Evolutionary conservation across 2,888 invertebrate species (phyloP).

Genomic region (Germaria angustata): DNA sequence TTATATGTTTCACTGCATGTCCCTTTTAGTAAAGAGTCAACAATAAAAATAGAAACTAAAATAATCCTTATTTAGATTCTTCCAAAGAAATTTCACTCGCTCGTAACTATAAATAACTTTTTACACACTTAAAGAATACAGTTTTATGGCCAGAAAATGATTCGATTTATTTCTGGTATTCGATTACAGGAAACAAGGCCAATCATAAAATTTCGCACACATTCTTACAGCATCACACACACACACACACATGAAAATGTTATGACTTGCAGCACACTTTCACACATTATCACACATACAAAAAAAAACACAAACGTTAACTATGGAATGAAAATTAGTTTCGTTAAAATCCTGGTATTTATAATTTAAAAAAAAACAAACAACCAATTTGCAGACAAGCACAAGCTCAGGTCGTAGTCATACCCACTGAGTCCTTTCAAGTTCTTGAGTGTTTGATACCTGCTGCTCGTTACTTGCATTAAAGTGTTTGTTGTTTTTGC

Average conservation of each 20-base stretch:
- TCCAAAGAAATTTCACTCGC: too few relatives aligned
- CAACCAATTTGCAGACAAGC: conserved; percentile 9
- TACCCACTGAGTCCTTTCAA: conserved; percentile 9
- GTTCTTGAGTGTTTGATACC: conserved; percentile 45
- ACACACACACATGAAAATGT: conserved; percentile 19
- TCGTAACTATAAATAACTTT: too few relatives aligned
- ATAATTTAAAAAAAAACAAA: conserved; percentile 32
- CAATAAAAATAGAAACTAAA: too few relatives aligned
- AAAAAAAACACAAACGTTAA: conserved; percentile 9
- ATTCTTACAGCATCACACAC: neutral
- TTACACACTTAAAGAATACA: too few relatives aligned
- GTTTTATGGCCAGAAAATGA: conserved; percentile 31
- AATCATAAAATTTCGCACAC: neutral
- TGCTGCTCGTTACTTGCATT: conserved; percentile 33
- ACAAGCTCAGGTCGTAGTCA: neutral
- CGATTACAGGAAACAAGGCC: conserved; percentile 28
- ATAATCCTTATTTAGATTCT: too few relatives aligned
- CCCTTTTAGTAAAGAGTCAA: too few relatives aligned
- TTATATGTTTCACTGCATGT: too few relatives aligned
- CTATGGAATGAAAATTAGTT: conserved; percentile 9
- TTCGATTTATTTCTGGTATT: conserved; percentile 39
- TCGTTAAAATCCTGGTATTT: conserved; percentile 40
- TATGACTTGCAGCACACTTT: conserved; percentile 12
- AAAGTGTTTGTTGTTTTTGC: conserved; percentile 30
- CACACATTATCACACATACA: neutral